These are phyloP conservation scores for Rhinatrema bivittatum DNA, from an alignment of 2,797 vertebrate species.

Conservation along the genomic window DNA sequence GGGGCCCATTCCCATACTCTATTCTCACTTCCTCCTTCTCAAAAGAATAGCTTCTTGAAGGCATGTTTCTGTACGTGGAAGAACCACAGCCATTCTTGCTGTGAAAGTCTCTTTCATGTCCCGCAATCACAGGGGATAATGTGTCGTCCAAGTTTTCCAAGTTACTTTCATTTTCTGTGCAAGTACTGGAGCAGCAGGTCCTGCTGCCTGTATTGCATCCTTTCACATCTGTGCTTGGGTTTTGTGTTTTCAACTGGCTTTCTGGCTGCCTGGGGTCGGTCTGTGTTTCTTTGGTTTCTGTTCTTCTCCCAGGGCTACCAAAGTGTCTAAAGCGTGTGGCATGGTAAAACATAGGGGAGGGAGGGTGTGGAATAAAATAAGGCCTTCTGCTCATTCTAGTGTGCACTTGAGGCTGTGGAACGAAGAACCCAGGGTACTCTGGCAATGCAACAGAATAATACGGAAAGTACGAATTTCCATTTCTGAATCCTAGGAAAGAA, in stretches of 20 bases:
- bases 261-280: conserved; percentile 42
- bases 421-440: conserved; percentile 38
- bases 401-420: conserved; percentile 36
- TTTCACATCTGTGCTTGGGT: conserved; percentile 25
- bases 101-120: conserved; percentile 33
- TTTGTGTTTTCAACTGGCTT: conserved; percentile 26
- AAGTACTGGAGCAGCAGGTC: conserved; percentile 34
- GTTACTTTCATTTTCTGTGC: conserved; percentile 23
- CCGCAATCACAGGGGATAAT: conserved; percentile 25
- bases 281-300: conserved; percentile 47
- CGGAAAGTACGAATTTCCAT: conserved; percentile 33
- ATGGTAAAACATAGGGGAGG: conserved; percentile 44
- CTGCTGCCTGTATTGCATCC: conserved; percentile 16
- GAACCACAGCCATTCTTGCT: conserved; percentile 30
- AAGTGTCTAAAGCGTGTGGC: conserved; percentile 36
- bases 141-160: conserved; percentile 23
- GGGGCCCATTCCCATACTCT: conserved; percentile 44
- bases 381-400: conserved; percentile 43
- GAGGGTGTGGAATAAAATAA: conserved; percentile 44
- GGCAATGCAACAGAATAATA: conserved; percentile 35
- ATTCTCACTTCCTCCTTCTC: conserved; percentile 50
- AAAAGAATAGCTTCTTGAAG: conserved; percentile 40
- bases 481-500: conserved; percentile 32
- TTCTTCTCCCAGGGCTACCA: conserved; percentile 32
- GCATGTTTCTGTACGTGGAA: conserved; percentile 26